Base-by-base conservation (phyloP, 2,797 vertebrate species). In the Siniperca obscura region DNA sequence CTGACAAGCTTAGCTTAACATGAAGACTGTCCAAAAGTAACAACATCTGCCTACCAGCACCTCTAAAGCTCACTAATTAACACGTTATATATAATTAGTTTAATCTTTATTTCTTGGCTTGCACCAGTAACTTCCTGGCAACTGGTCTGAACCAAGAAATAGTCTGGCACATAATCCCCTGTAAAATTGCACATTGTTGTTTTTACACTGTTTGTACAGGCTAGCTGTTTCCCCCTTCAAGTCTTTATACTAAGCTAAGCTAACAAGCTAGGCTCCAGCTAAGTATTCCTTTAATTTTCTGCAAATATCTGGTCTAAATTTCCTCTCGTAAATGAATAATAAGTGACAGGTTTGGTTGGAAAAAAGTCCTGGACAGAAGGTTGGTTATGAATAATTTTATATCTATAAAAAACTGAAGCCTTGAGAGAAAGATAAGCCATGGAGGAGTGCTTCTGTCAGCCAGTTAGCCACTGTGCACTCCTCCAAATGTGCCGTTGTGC, bases 401-500 rank as follows among this genome's bases (percentile, higher is more conserved):
- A 25, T 64, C n/a, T 55, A 38, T 67, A 30, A 48, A 57, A 64
- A 38, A 46, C 7, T 50, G 12, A 74, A 65, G 5, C 25, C 46
- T 34, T 19, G 11, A 42, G 56, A 42, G 48, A 48, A 53, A 46
- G 25, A 67, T 55, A 76, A 67, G 30, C 25, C 34, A 61, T 6
- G 7, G n/a, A 70, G 48, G 13, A 74, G 10, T 74, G 74, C 52
- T 59, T 68, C 25, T 2, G 22, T 76, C 71, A 56, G 60, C 71
- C 50, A 25, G 42, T 64, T 69, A 74, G 34, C 59, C 34, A 38
- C 22, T 12, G 17, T 50, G 3, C 62, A 27, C 44, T 72, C n/a
- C 40, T 75, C 5, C 34, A 61, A 71, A 52, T 76, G 34, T 73
- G 73, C 79, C 36, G 19, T 56, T 44, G 52, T 78, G 64, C 81